Evolutionary conservation across 2,113 vertebrate species (phyloP).

Genomic region (Phylloscopus whistleri): DNA sequence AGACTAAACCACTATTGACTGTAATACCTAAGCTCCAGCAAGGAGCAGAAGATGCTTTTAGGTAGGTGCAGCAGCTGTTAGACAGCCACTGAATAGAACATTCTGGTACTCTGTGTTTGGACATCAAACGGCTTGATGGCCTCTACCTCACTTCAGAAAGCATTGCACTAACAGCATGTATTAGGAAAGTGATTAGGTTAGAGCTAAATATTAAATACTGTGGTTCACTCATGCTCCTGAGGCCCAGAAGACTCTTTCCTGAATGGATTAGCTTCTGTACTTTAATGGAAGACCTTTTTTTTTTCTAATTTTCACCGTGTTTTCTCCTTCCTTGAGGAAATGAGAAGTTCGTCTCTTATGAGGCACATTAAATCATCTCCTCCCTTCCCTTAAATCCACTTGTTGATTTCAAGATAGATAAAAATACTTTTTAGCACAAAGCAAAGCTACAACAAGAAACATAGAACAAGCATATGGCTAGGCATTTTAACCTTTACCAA

Average conservation of each 20-base stretch:
- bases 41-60: background rate
- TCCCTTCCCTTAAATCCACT: background rate
- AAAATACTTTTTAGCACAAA: background rate
- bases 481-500: background rate
- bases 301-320: background rate
- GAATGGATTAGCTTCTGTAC: background rate
- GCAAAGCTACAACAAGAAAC: background rate
- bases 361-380: background rate
- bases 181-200: background rate
- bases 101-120: background rate
- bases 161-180: background rate
- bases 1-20: background rate
- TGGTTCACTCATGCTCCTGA: background rate
- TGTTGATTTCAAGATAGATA: background rate
- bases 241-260: background rate
- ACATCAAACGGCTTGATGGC: fast-evolving
- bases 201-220: background rate
- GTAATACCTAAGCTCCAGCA: background rate
- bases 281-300: background rate
- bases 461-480: background rate
- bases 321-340: background rate
- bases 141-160: background rate
- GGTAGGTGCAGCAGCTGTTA: background rate
- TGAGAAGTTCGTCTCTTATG: background rate
- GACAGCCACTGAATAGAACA: background rate